A percentile compares a stretch with the other conserved stretches of the same genome.
These are phyloP conservation scores for Candidula unifasciata DNA, from an alignment of 2,888 invertebrate genomes.

Conservation along the genomic window DNA sequence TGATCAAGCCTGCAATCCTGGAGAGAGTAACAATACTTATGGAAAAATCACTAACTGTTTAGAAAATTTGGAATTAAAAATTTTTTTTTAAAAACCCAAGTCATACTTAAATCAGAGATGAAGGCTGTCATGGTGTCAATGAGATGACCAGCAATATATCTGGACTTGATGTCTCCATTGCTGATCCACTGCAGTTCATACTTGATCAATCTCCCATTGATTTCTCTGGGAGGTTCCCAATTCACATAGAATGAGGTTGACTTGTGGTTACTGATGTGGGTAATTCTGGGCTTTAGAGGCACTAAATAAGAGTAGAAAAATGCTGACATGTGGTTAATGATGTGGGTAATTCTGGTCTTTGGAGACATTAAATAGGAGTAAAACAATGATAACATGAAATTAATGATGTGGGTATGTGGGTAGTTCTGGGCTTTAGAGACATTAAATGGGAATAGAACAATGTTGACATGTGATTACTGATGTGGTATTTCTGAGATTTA, in stretches of 20 bases:
- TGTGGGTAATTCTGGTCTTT: no score
- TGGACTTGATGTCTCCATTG: constrained; percentile 54
- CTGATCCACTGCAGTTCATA: constrained; percentile 71
- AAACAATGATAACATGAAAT: no score
- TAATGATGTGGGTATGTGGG: no score
- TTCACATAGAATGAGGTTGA: constrained; percentile 75
- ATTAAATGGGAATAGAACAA: no score
- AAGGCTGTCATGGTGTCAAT: constrained; percentile 67
- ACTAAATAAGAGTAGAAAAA: constrained; percentile 78
- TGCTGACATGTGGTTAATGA: background rate
- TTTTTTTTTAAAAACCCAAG: background rate
- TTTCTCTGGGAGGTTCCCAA: constrained; percentile 68
- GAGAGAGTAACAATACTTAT: background rate
- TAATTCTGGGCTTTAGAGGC: constrained; percentile 88
- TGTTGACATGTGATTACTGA: no score
- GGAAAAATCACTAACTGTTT: background rate
- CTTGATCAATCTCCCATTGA: constrained; percentile 64
- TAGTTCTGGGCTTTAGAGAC: no score
- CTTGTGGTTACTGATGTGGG: constrained; percentile 86
- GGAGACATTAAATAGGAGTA: no score
- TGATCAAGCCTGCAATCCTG: no score
- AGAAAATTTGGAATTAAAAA: no score
- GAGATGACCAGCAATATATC: constrained; percentile 65
- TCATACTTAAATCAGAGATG: constrained; percentile 64
- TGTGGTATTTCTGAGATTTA: no score